These are phyloP conservation scores for Lagodon rhomboides DNA, from an alignment of 2,797 vertebrate species.

Conservation along the genomic window DNA sequence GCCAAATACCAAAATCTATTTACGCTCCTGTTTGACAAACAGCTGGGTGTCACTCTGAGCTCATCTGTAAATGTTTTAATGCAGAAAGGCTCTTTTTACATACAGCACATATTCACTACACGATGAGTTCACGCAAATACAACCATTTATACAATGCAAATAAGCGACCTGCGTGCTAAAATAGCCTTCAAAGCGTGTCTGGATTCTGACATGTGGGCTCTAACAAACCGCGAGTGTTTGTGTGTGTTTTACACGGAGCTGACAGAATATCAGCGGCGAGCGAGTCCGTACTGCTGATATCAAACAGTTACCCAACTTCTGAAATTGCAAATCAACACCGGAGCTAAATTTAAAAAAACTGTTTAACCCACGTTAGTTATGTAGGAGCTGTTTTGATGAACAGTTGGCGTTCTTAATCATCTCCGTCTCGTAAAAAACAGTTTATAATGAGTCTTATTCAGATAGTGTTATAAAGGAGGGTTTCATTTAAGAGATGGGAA, in stretches of 20 bases:
- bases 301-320: constrained; percentile 36
- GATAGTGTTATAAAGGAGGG: background rate
- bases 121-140: background rate
- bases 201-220: constrained; percentile 44
- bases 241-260: constrained; percentile 27
- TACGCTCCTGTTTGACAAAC: background rate
- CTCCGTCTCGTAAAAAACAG: background rate
- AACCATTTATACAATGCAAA: background rate
- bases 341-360: constrained; percentile 4
- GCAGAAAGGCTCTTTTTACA: background rate
- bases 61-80: background rate
- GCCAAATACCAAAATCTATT: constrained; percentile 20
- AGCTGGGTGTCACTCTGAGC: background rate
- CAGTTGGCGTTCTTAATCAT: background rate
- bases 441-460: background rate
- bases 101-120: background rate
- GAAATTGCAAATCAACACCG: constrained; percentile 11
- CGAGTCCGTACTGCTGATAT: constrained; percentile 32
- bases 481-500: background rate
- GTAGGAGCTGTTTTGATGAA: background rate
- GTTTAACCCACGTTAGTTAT: background rate
- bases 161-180: constrained; percentile 12
- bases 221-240: constrained; percentile 13
- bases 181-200: background rate
- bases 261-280: constrained; percentile 39